Evolutionary conservation across 2,797 vertebrate species (phyloP).

Genomic region (Centropyge bicolor): DNA sequence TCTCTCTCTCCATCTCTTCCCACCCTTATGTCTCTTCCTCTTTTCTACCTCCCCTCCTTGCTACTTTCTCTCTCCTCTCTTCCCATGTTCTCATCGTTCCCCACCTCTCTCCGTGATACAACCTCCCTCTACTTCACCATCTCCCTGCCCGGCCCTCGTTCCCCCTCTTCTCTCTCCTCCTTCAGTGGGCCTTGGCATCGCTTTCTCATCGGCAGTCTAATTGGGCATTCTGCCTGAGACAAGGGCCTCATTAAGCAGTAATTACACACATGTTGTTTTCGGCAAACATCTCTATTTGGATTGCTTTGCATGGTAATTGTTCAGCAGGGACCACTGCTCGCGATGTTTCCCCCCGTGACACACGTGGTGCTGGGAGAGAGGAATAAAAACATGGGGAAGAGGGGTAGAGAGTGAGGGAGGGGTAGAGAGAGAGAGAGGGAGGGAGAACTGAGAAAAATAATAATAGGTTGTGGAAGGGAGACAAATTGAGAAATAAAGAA

Average conservation of each 20-base stretch:
- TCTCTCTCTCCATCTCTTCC: constrained; percentile 41
- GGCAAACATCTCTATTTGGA: constrained; percentile 99
- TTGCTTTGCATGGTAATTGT: constrained; percentile 95
- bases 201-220: constrained; percentile 90
- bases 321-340: constrained; percentile 89
- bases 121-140: constrained; percentile 52
- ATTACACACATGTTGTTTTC: constrained; percentile 99
- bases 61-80: neutral
- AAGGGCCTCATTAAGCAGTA: constrained; percentile 99
- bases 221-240: constrained; percentile 99
- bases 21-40: constrained; percentile 10
- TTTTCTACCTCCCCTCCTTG: constrained; percentile 23
- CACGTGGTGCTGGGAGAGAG: constrained; percentile 74
- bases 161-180: constrained; percentile 81
- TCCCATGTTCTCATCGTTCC: constrained; percentile 49
- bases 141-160: constrained; percentile 70
- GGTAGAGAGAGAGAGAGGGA: constrained; percentile 22
- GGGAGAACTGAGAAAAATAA: constrained; percentile 64
- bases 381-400: constrained; percentile 65
- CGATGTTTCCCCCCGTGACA: constrained; percentile 82
- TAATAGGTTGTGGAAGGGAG: constrained; percentile 67
- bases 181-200: constrained; percentile 78
- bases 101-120: constrained; percentile 50
- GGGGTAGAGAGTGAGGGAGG: constrained; percentile 29
- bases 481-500: constrained; percentile 76